Conservation (phyloP, 30 jellyfish, hydroid and myxozoan genomes). For the Catostylus mosaicus region DNA sequence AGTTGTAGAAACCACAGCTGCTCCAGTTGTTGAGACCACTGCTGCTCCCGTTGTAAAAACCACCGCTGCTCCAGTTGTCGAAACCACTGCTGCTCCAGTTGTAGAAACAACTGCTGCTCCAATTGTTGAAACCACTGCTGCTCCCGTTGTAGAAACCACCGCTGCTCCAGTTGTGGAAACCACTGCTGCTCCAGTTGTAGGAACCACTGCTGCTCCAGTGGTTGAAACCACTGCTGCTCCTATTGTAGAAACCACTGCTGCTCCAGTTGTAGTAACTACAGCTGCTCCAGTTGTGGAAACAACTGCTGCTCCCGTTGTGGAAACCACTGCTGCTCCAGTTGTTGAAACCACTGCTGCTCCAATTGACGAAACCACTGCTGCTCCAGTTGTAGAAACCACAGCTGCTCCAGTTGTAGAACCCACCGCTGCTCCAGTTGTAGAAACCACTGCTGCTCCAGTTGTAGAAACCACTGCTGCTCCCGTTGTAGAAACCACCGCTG, state of each 20-base stretch:
- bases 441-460: conserved; percentile 49
- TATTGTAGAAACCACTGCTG: neutral
- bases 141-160: conserved; percentile 26
- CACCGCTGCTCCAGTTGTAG: conserved; percentile 54
- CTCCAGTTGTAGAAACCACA: conserved; percentile 20
- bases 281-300: conserved; percentile 38
- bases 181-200: conserved; percentile 4
- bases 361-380: conserved; percentile 10
- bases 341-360: conserved; percentile 3
- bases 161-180: conserved; percentile 11
- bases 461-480: conserved; percentile 42
- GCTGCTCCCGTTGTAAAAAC: conserved; percentile 49
- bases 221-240: conserved; percentile 1
- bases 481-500: conserved; percentile 29
- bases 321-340: conserved; percentile 17
- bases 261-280: conserved; percentile 10
- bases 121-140: conserved; percentile 24
- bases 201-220: conserved; percentile 20
- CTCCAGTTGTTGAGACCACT: conserved; percentile 38
- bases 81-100: conserved; percentile 54
- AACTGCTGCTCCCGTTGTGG: conserved; percentile 19
- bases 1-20: conserved; percentile 50
- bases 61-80: conserved; percentile 43
- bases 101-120: conserved; percentile 44
- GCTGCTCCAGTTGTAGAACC: conserved; percentile 29